phyloP scores from a whole-genome alignment of 1,140 invertebrate genomes.

The Camponotus vicinus region DNA sequence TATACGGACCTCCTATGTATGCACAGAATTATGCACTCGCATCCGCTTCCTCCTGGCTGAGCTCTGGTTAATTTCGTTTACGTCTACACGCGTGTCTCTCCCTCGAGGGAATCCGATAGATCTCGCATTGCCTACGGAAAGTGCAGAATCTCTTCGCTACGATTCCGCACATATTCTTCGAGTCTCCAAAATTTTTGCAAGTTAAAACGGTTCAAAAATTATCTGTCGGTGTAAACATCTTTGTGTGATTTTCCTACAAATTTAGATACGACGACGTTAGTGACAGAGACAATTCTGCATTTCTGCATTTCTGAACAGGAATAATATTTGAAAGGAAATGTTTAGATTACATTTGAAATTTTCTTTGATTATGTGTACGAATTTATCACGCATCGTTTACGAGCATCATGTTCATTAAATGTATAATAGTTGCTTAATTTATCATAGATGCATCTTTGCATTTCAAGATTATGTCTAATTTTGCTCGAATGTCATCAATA shows the following conservation, averaged over 20 bases:
- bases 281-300: neutral
- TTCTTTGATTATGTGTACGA: neutral
- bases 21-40: slow-evolving; percentile 70
- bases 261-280: neutral
- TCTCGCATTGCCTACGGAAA: neutral
- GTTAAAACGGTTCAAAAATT: too few relatives aligned
- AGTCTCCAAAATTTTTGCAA: neutral
- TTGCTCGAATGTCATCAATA: neutral
- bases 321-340: neutral
- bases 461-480: neutral
- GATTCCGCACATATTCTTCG: neutral
- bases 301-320: neutral
- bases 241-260: neutral
- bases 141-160: neutral
- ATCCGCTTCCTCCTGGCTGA: slow-evolving; percentile 66
- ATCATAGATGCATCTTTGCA: neutral
- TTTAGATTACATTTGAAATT: neutral
- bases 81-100: slow-evolving; percentile 57
- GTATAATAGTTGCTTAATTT: too few relatives aligned
- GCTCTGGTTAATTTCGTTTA: slow-evolving; percentile 68
- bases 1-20: slow-evolving; percentile 58
- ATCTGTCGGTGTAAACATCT: too few relatives aligned
- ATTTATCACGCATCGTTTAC: neutral
- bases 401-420: neutral
- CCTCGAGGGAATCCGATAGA: neutral